phyloP scores from a whole-genome alignment of 2,113 vertebrate species.

The Chunga burmeisteri region DNA sequence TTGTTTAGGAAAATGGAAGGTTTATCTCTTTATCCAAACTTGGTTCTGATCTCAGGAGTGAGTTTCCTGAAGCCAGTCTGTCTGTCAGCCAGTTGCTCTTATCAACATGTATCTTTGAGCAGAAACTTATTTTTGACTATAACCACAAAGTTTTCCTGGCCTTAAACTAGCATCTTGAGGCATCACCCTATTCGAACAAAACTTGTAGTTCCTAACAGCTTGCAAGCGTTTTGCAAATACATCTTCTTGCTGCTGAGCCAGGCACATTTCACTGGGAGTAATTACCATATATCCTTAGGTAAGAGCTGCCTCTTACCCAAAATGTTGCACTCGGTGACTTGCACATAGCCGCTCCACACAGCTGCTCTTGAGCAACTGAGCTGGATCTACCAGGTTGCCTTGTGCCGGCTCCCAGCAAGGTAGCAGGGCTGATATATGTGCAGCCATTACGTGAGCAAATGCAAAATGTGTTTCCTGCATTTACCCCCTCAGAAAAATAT shows the following conservation, averaged over 20 bases:
- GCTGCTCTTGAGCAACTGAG: neutral
- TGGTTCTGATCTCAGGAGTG: neutral
- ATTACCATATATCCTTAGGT: neutral
- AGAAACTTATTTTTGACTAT: neutral
- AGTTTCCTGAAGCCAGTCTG: neutral
- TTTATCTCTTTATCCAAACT: neutral
- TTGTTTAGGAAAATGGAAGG: neutral
- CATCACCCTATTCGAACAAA: fast-evolving
- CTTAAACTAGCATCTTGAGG: neutral
- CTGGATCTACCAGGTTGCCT: neutral
- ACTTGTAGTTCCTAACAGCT: neutral
- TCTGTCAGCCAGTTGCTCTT: neutral
- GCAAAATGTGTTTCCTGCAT: neutral
- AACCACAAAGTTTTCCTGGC: neutral
- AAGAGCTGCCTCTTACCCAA: neutral
- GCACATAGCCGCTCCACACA: neutral
- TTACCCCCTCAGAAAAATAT: neutral
- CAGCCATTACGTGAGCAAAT: neutral
- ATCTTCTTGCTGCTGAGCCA: neutral
- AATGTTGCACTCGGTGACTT: neutral
- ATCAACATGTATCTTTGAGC: neutral
- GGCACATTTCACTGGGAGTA: neutral
- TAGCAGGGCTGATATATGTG: neutral
- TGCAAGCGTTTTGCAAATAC: neutral
- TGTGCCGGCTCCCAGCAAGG: neutral